Percentiles rank a stretch among this genome's conserved stretches.
Evolutionary conservation across 2,113 vertebrate species (phyloP).

Genomic region (Pluvianellus socialis): DNA sequence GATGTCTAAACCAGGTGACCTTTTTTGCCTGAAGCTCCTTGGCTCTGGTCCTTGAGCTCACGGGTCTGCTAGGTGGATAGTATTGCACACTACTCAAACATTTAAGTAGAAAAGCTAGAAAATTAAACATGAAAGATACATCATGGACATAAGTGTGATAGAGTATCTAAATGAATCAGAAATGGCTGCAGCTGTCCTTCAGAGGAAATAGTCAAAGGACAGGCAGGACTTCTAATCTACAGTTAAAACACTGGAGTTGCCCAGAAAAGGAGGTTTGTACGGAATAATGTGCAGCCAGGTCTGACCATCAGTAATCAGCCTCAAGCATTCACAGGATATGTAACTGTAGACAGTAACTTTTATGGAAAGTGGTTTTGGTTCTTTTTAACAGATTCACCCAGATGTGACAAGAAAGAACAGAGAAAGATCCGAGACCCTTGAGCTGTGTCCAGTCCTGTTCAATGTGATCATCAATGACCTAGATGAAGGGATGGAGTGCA

Average conservation of each 20-base stretch:
- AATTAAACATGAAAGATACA: background rate
- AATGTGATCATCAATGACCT: no score
- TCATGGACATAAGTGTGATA: rapidly evolving
- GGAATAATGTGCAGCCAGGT: background rate
- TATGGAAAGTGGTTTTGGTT: background rate
- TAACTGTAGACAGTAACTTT: background rate
- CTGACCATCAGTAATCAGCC: background rate
- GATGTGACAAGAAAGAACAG: background rate
- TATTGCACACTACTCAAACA: background rate
- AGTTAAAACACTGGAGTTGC: background rate
- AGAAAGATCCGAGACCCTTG: background rate
- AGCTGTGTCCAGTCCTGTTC: background rate
- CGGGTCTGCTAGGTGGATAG: background rate
- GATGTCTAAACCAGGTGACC: background rate
- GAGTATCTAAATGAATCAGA: background rate
- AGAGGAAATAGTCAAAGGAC: background rate
- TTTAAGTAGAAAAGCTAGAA: background rate
- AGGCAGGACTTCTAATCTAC: background rate
- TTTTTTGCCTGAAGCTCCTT: background rate
- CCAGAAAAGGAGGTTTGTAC: background rate
- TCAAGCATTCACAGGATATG: background rate
- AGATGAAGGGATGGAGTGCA: no score
- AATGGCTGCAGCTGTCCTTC: background rate
- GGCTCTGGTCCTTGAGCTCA: background rate
- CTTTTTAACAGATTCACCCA: background rate